phyloP scores from a whole-genome alignment of 2,113 vertebrate species.

The Recurvirostra avosetta region DNA sequence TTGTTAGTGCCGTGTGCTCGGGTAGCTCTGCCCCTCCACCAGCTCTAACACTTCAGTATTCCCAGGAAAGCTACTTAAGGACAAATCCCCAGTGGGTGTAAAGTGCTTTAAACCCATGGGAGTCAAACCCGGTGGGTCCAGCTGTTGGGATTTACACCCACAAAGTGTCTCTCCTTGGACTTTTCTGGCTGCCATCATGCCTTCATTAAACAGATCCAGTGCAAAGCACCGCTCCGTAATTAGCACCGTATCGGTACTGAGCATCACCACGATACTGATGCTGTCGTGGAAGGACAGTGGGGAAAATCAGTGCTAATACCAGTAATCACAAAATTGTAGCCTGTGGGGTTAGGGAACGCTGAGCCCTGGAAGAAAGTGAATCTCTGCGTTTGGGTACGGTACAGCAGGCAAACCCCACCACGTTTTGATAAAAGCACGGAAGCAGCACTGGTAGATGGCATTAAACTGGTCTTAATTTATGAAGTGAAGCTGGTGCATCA shows the following conservation, averaged over 20 bases:
- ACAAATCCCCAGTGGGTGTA: slow-evolving; percentile 6
- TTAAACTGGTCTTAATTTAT: not conserved
- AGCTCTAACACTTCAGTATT: not conserved
- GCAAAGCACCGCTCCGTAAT: not conserved
- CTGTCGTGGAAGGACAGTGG: not conserved
- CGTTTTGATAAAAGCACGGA: not conserved
- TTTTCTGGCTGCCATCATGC: not conserved
- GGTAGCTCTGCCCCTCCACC: slow-evolving; percentile 39
- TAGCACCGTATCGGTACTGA: not conserved
- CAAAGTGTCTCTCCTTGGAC: not conserved
- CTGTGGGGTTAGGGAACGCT: accelerated
- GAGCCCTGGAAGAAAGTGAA: not conserved
- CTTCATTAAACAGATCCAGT: not conserved
- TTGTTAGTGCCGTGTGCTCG: slow-evolving; percentile 29
- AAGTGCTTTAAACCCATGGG: slow-evolving; percentile 18
- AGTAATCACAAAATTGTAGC: not conserved
- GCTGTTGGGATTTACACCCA: not conserved
- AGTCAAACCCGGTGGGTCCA: not conserved
- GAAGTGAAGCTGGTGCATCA: not conserved
- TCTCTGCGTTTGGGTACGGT: accelerated
- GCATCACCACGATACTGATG: not conserved
- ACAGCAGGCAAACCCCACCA: not conserved
- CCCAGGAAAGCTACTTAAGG: slow-evolving; percentile 41
- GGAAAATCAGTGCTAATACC: not conserved
- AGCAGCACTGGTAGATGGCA: not conserved